Evolutionary conservation across 2,113 vertebrate species (phyloP).

Genomic region (Takifugu bimaculatus): DNA sequence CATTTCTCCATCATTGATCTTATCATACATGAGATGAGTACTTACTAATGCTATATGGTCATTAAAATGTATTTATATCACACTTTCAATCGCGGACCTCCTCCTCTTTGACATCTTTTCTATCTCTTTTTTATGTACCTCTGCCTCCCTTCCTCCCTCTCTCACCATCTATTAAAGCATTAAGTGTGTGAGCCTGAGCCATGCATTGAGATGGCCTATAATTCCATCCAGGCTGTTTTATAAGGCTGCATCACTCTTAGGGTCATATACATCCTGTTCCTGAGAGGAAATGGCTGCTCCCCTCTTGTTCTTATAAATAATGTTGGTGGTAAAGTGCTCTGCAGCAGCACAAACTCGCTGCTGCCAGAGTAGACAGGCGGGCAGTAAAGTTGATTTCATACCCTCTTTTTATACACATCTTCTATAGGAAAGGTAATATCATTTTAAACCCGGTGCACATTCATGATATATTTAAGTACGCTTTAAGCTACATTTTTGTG

Average conservation of each 20-base stretch:
- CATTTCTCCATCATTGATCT: too few species aligned
- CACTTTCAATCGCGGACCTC: background rate
- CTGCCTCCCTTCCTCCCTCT: background rate
- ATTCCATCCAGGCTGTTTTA: constrained; percentile 41
- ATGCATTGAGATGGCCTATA: constrained; percentile 25
- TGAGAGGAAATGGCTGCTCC: constrained; percentile 54
- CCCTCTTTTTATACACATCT: background rate
- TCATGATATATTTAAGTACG: too few species aligned
- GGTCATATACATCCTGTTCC: constrained; percentile 51
- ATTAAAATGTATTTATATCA: too few species aligned
- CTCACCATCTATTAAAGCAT: constrained; percentile 37
- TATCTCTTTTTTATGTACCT: background rate
- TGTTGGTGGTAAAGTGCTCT: constrained; percentile 49
- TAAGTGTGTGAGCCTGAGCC: constrained; percentile 11
- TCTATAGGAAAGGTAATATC: too few species aligned
- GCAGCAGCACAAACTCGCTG: constrained; percentile 19
- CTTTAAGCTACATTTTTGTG: too few species aligned
- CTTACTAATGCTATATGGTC: too few species aligned
- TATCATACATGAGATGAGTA: too few species aligned
- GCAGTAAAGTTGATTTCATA: constrained; percentile 3
- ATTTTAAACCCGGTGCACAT: too few species aligned
- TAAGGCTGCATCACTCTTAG: constrained; percentile 23
- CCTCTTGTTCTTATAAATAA: constrained; percentile 57
- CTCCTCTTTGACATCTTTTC: background rate
- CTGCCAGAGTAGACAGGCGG: background rate